Evolutionary conservation across 1,140 invertebrate genomes (phyloP).

Genomic region (Zaprionus nigranus): DNA sequence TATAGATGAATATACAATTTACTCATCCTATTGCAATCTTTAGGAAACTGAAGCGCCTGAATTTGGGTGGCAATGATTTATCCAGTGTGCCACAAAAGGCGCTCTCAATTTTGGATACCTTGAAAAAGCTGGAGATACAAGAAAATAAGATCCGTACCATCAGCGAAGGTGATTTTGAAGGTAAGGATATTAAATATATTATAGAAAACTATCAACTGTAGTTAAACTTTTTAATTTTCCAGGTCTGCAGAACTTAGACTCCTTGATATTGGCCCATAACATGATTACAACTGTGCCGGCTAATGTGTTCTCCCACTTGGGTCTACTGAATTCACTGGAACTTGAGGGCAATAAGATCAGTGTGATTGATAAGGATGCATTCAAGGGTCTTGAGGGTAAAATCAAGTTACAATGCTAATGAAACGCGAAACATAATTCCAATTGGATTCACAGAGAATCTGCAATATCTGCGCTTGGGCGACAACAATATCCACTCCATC

Average conservation of each 20-base stretch:
- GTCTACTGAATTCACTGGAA: slow-evolving; percentile 92
- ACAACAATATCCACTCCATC: slow-evolving; percentile 93
- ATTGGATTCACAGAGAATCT: slow-evolving; percentile 88
- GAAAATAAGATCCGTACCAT: slow-evolving; percentile 92
- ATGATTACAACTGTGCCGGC: slow-evolving; percentile 90
- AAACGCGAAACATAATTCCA: not conserved
- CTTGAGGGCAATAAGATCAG: slow-evolving; percentile 93
- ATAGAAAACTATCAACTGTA: not conserved
- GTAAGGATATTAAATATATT: slow-evolving; percentile 84
- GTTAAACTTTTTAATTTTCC: slow-evolving; percentile 14
- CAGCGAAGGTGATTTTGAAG: slow-evolving; percentile 92
- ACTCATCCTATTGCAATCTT: slow-evolving; percentile 29
- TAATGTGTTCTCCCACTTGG: slow-evolving; percentile 92
- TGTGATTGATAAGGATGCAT: slow-evolving; percentile 92
- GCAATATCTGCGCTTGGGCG: slow-evolving; percentile 93
- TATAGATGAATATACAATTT: not conserved
- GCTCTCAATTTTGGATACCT: slow-evolving; percentile 90
- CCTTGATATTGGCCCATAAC: slow-evolving; percentile 93
- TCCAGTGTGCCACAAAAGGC: slow-evolving; percentile 90
- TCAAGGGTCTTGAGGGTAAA: slow-evolving; percentile 92
- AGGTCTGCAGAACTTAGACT: slow-evolving; percentile 92
- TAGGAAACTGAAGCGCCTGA: slow-evolving; percentile 93
- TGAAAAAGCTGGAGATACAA: slow-evolving; percentile 94
- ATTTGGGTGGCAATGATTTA: slow-evolving; percentile 93
- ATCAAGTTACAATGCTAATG: not conserved